Conservation (phyloP, 2,888 invertebrate genomes). For the Hetaerina titia region DNA sequence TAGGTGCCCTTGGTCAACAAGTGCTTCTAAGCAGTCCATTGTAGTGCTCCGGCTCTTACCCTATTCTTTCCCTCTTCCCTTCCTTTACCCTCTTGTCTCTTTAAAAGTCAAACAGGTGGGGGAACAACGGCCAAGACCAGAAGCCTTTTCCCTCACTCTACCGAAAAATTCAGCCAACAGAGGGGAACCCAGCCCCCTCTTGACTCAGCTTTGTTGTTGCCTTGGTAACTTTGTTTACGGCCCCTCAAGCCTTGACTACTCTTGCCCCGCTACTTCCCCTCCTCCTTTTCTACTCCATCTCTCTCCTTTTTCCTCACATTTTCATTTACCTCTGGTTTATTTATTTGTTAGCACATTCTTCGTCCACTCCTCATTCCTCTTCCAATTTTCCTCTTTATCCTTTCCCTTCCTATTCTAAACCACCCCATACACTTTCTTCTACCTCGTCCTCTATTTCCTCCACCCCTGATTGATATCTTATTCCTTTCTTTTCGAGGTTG, state of each 20-base stretch:
- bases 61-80: conserved; percentile 20
- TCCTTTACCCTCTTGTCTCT: neutral
- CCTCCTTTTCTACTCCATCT: neutral
- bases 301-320: neutral
- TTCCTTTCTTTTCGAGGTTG: neutral
- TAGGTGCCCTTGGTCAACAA: neutral
- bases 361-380: neutral
- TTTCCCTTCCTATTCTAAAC: neutral
- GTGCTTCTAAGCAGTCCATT: conserved; percentile 16
- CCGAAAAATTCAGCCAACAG: neutral
- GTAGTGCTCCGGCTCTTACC: neutral
- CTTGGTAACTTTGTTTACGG: conserved; percentile 56
- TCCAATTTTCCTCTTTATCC: neutral
- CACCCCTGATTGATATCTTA: neutral
- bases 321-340: neutral
- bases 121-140: neutral
- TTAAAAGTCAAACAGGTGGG: conserved; percentile 47
- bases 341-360: neutral
- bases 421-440: neutral
- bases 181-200: conserved; percentile 21
- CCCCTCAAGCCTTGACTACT: neutral
- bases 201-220: conserved; percentile 47
- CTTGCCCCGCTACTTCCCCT: neutral
- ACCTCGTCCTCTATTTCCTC: neutral
- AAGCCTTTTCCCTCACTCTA: neutral